Base-by-base conservation (phyloP, 37 sponge, comb jelly and placozoan species). In the Cliona cf. orientalis region DNA sequence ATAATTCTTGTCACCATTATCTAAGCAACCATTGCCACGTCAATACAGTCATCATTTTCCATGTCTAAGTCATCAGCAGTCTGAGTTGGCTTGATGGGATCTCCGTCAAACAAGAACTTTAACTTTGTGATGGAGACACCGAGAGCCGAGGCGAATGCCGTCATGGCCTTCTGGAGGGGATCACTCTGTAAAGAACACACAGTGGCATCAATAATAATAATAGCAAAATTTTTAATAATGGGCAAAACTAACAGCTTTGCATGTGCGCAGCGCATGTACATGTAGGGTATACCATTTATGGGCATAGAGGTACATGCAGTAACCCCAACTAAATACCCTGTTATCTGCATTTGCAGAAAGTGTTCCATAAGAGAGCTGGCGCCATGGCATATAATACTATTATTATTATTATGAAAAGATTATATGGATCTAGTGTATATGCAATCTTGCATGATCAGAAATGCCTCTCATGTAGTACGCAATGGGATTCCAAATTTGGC, bases 21-120 rank as follows among this genome's bases (percentile, higher is more conserved):
- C 31, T 34, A 71, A 46, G 55, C 45, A 72, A 56, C 22, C 46
- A 75, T 32, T 69, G 65, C 76, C 0, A 83, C 92, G 80, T 94
- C 94, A 78, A 94, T 84, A 2, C 88, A 58, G 71, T 91, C 92
- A 37, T 91, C 88, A 61, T 90, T 83, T 53, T 94, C 93, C 74
- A 94, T 35, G 35, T 87, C 95, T 23, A 94, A 71, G 31, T 84
- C 83, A 0, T 80, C 71, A 1, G 95, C 85, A 25, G 95, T 91
- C 62, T 91, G 69, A 0, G 17, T 40, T 5, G 78, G 71, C 19
- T 37, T 5, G 32, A 94, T 73, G 45, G 59, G 32, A 19, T 94
- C 95, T 40, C 95, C 95, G 36, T 94, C 95, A 87, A 94, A 94
- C 0, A 45, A 46, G 55, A 94, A 91, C 53, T 76, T 69, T 1